These are phyloP conservation scores for Hipparchia semele DNA, from an alignment of 2,888 invertebrate species.

Conservation along the genomic window DNA sequence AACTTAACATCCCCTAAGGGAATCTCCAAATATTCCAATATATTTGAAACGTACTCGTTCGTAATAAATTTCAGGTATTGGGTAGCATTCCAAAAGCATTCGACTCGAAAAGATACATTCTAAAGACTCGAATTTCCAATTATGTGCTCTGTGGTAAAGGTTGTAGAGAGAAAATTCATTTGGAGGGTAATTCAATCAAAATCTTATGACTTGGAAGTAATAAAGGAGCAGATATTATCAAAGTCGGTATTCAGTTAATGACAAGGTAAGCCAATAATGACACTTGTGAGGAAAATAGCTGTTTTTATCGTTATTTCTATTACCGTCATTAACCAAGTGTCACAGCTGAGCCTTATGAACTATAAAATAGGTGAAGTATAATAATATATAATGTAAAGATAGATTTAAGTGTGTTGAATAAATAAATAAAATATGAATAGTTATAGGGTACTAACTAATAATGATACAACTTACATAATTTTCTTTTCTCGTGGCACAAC, in stretches of 20 bases:
- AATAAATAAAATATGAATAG: no score
- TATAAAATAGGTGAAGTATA: not conserved
- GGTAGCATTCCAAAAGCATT: slow-evolving; percentile 15
- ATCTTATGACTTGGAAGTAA: slow-evolving; percentile 30
- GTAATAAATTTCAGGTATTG: slow-evolving; percentile 20
- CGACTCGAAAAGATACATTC: slow-evolving; percentile 8
- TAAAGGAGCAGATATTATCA: slow-evolving; percentile 32
- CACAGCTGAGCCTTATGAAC: not conserved
- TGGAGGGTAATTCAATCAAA: slow-evolving; percentile 30
- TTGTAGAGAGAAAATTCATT: slow-evolving; percentile 9
- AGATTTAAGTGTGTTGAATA: no score
- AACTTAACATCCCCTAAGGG: slow-evolving; percentile 4
- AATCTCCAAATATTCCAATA: slow-evolving; percentile 21
- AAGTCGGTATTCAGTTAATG: slow-evolving; percentile 25
- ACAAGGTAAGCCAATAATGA: slow-evolving; percentile 24
- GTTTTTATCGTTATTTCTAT: slow-evolving; percentile 17
- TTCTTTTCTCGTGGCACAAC: not conserved
- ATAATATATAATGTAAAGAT: not conserved
- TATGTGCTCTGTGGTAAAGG: not conserved
- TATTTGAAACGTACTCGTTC: slow-evolving; percentile 14
- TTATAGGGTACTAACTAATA: not conserved
- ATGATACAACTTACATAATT: not conserved
- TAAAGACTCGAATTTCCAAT: not conserved
- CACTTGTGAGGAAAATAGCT: slow-evolving; percentile 14
- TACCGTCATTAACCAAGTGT: slow-evolving; percentile 1